A percentile compares a stretch with the other conserved stretches of the same genome.
These are phyloP conservation scores for Microcebus lehilahytsara DNA, from an alignment of 2,113 vertebrate genomes.

Conservation along the genomic window DNA sequence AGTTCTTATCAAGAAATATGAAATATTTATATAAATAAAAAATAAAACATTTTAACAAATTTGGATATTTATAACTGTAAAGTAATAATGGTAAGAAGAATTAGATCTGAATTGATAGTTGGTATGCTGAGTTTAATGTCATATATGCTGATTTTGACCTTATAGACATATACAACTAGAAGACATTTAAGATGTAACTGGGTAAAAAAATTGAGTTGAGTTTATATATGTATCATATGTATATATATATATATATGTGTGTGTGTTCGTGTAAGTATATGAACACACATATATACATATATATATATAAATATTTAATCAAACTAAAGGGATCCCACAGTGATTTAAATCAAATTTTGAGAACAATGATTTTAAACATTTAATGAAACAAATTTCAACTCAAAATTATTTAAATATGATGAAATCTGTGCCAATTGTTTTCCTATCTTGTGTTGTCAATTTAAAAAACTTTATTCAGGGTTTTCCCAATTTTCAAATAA, in stretches of 20 bases:
- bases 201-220: neutral
- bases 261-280: too few species aligned
- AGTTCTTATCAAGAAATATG: neutral
- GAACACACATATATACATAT: neutral
- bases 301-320: neutral
- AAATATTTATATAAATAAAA: neutral
- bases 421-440: too few species aligned
- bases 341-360: neutral
- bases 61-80: neutral
- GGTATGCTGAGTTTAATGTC: neutral
- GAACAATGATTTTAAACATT: too few species aligned
- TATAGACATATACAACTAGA: neutral
- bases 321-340: neutral
- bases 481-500: too few species aligned
- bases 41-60: neutral
- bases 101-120: neutral
- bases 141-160: neutral
- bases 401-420: too few species aligned
- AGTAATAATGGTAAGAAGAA: neutral
- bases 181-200: neutral
- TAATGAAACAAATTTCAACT: too few species aligned
- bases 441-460: too few species aligned
- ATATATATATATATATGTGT: too few species aligned
- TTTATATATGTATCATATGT: neutral
- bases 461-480: too few species aligned